Conservation (phyloP, 2,113 vertebrate genomes). For the Sorex araneus region DNA sequence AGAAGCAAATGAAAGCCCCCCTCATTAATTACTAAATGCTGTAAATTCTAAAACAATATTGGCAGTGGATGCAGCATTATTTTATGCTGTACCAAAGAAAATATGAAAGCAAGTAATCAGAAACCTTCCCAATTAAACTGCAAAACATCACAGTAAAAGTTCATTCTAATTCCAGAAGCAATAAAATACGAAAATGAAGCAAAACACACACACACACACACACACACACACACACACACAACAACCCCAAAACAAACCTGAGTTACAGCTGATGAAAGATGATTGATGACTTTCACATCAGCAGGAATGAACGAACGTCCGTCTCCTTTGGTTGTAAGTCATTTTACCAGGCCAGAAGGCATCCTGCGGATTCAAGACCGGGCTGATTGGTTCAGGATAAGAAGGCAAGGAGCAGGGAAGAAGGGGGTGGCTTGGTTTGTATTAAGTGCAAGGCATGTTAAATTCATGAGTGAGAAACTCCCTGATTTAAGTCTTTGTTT, state of each 20-base stretch:
- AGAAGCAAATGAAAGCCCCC: background rate
- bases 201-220: no score
- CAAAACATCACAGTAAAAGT: background rate
- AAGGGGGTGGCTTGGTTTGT: slow-evolving; percentile 61
- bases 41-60: background rate
- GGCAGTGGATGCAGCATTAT: background rate
- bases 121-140: background rate
- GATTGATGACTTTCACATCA: slow-evolving; percentile 52
- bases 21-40: background rate
- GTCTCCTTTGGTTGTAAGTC: background rate
- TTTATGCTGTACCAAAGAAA: slow-evolving; percentile 30
- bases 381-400: slow-evolving; percentile 52
- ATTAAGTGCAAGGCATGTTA: slow-evolving; percentile 60
- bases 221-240: no score
- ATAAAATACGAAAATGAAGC: slow-evolving; percentile 51
- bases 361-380: slow-evolving; percentile 54
- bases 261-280: slow-evolving; percentile 26
- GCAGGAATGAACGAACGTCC: slow-evolving; percentile 23
- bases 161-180: background rate
- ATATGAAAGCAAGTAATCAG: background rate
- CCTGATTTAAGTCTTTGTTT: slow-evolving; percentile 72
- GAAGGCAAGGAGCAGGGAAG: slow-evolving; percentile 23
- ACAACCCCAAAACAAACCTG: background rate
- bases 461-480: slow-evolving; percentile 62
- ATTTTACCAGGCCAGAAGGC: slow-evolving; percentile 51